Evolutionary conservation across 1,140 invertebrate species (phyloP).

Genomic region (Papilio polytes): DNA sequence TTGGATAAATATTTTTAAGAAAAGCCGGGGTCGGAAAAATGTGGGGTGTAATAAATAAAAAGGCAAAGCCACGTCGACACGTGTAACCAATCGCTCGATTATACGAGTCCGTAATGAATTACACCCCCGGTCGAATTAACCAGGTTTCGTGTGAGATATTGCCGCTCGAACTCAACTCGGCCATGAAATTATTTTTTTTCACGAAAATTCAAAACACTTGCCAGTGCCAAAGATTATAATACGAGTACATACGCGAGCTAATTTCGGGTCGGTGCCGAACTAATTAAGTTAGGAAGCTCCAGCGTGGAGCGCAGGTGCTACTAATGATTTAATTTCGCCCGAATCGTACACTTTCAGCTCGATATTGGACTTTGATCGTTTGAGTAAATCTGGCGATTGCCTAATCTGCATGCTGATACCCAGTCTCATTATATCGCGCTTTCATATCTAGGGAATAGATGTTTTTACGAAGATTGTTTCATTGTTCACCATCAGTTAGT

Average conservation of each 20-base stretch:
- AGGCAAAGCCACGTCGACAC: slow-evolving; percentile 67
- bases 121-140: slow-evolving; percentile 62
- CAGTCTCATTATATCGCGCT: background rate
- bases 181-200: slow-evolving; percentile 41
- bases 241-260: slow-evolving; percentile 44
- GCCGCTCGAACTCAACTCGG: slow-evolving; percentile 20
- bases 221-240: slow-evolving; percentile 24
- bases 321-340: slow-evolving; percentile 79
- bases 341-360: slow-evolving; percentile 60
- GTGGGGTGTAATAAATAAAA: slow-evolving; percentile 72
- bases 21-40: slow-evolving; percentile 75
- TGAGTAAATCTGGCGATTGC: slow-evolving; percentile 62
- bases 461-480: background rate
- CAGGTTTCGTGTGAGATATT: slow-evolving; percentile 57
- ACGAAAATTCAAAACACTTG: slow-evolving; percentile 43
- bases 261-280: slow-evolving; percentile 54
- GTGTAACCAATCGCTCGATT: slow-evolving; percentile 78
- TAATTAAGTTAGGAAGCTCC: slow-evolving; percentile 53
- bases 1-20: slow-evolving; percentile 82
- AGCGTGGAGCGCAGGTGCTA: slow-evolving; percentile 66
- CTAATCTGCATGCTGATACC: slow-evolving; percentile 33
- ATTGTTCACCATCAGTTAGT: background rate
- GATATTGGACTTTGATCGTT: slow-evolving; percentile 64
- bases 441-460: background rate
- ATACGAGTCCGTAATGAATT: slow-evolving; percentile 70